Evolutionary conservation across 2,113 vertebrate genomes (phyloP).

Genomic region (Redunca redunca): DNA sequence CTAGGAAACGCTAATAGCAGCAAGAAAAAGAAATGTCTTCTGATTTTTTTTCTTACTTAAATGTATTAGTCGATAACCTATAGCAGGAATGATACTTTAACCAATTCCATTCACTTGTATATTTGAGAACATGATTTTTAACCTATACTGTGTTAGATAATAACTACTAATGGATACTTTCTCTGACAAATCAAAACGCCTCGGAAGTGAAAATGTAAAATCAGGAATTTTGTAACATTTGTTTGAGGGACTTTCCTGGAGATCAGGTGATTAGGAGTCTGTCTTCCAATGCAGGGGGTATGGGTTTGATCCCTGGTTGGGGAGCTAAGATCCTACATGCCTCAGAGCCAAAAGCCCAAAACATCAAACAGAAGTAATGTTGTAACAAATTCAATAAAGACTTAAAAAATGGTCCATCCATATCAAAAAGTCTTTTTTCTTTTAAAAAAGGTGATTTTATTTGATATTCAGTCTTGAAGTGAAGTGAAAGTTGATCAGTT

Average conservation of each 20-base stretch:
- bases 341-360: neutral
- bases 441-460: neutral
- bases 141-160: neutral
- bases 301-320: neutral
- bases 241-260: neutral
- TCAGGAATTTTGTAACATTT: neutral
- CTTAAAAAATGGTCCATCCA: neutral
- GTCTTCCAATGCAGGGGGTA: neutral
- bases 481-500: neutral
- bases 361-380: neutral
- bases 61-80: neutral
- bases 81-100: neutral
- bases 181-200: neutral
- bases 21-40: neutral
- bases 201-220: neutral
- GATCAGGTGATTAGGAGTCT: neutral
- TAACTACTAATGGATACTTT: neutral
- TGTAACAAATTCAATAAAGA: neutral
- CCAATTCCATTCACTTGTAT: neutral
- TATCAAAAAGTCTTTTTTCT: neutral
- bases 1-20: neutral
- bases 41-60: neutral
- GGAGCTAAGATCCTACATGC: neutral
- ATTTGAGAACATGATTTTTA: neutral
- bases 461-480: neutral